A percentile compares a stretch with the other conserved stretches of the same genome.
phyloP scores from a whole-genome alignment of 2,888 invertebrate species.

The Crioceris asparagi region DNA sequence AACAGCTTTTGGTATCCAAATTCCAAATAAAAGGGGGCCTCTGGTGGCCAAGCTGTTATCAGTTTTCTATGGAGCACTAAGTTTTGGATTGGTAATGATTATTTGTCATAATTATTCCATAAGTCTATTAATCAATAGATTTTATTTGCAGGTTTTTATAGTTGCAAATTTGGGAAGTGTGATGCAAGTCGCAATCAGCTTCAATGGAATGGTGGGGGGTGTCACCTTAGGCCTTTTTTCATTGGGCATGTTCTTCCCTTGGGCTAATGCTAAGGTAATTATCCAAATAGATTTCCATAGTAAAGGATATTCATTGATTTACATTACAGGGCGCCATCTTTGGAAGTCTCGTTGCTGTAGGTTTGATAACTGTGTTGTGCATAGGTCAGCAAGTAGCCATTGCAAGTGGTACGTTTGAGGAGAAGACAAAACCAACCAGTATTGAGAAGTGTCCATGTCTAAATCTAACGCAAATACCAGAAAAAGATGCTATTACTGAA shows the following conservation, averaged over 20 bases:
- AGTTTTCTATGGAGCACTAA: constrained; percentile 53
- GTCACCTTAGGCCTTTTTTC: constrained; percentile 79
- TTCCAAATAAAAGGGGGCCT: constrained; percentile 69
- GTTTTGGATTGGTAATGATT: constrained; percentile 47
- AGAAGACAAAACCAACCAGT: constrained; percentile 41
- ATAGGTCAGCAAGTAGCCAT: constrained; percentile 56
- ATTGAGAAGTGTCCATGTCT: constrained; percentile 43
- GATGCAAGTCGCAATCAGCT: constrained; percentile 76
- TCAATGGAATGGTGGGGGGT: constrained; percentile 84
- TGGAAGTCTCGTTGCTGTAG: constrained; percentile 50
- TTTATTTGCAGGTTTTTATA: constrained; percentile 53
- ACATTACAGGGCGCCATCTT: constrained; percentile 49
- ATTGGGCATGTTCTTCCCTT: constrained; percentile 81
- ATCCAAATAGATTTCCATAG: constrained; percentile 1
- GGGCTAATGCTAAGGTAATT: constrained; percentile 68
- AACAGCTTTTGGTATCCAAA: constrained; percentile 56
- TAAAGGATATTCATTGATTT: constrained; percentile 2
- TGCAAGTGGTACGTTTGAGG: constrained; percentile 35
- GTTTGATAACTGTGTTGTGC: constrained; percentile 52
- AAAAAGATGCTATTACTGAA: constrained; percentile 1
- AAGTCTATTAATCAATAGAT: neutral
- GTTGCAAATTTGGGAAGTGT: constrained; percentile 82
- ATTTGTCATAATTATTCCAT: neutral
- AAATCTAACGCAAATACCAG: constrained; percentile 23
- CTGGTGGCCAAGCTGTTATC: constrained; percentile 60